Evolutionary conservation across 30 jellyfish, hydroid and myxozoan genomes (phyloP).

Genomic region (Nemopilema nomurai): DNA sequence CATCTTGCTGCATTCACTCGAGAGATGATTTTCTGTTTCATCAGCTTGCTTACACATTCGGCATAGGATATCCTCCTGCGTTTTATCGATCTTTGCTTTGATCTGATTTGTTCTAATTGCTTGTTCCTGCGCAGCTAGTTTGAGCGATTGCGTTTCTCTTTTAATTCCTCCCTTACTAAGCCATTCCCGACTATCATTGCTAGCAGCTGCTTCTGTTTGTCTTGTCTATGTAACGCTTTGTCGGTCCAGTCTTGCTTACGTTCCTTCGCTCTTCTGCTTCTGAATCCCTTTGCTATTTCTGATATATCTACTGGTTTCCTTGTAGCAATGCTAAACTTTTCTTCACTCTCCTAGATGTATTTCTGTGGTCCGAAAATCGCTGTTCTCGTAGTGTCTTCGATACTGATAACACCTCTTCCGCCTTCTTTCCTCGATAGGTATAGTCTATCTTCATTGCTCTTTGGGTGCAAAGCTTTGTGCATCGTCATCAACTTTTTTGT

Average conservation of each 20-base stretch:
- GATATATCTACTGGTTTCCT: constrained; percentile 16
- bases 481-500: constrained; percentile 36
- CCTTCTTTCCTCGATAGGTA: constrained; percentile 28
- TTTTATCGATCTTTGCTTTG: constrained; percentile 46
- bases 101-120: constrained; percentile 47
- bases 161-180: constrained; percentile 12
- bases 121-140: constrained; percentile 48
- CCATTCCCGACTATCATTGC: constrained; percentile 29
- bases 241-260: constrained; percentile 22
- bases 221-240: constrained; percentile 20
- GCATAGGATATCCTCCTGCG: constrained; percentile 42
- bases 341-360: constrained; percentile 30
- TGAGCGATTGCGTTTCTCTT: constrained; percentile 40
- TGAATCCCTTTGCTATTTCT: neutral
- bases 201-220: constrained; percentile 13
- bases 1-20: constrained; percentile 40
- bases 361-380: constrained; percentile 5
- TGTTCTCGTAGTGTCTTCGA: constrained; percentile 30
- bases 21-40: constrained; percentile 46
- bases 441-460: constrained; percentile 17
- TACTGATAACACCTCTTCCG: constrained; percentile 35
- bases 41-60: constrained; percentile 27
- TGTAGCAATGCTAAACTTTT: neutral
- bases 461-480: constrained; percentile 38
- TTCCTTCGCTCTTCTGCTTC: constrained; percentile 13